These are phyloP conservation scores for Hetaerina americana DNA, from an alignment of 1,140 invertebrate species.

Conservation along the genomic window DNA sequence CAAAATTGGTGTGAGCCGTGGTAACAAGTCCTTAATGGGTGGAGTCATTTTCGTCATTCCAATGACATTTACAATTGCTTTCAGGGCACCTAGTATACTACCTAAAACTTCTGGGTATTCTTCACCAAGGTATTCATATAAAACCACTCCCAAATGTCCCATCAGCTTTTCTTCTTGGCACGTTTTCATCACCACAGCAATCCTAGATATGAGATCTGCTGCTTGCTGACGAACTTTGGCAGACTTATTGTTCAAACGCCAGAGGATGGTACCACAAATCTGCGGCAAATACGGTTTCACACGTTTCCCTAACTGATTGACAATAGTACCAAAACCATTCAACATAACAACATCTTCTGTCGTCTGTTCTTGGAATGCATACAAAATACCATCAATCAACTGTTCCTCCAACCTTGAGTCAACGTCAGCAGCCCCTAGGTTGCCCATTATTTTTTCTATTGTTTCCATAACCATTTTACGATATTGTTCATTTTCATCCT, in stretches of 20 bases:
- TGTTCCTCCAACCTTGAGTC: conserved; percentile 96
- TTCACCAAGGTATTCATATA: conserved; percentile 98
- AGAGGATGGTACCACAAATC: conserved; percentile 98
- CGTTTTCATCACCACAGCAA: conserved; percentile 98
- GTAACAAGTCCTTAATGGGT: conserved; percentile 96
- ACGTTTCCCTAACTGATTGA: conserved; percentile 91
- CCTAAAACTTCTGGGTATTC: conserved; percentile 99
- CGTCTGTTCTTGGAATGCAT: conserved; percentile 99
- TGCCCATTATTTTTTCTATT: conserved; percentile 97
- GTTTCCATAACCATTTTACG: conserved; percentile 99
- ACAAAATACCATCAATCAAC: conserved; percentile 97
- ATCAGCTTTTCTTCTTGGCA: conserved; percentile 99
- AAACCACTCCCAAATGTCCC: conserved; percentile 98
- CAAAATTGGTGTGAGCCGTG: conserved; percentile 91
- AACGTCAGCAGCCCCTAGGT: conserved; percentile 94
- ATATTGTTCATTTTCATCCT: conserved; percentile 99
- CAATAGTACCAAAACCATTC: conserved; percentile 98
- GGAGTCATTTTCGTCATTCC: conserved; percentile 99
- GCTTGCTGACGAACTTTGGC: conserved; percentile 99
- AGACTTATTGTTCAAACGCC: conserved; percentile 98
- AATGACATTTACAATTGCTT: conserved; percentile 98
- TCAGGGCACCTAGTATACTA: conserved; percentile 93
- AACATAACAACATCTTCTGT: conserved; percentile 84
- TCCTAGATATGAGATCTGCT: conserved; percentile 94
- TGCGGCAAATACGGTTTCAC: conserved; percentile 98